Base-by-base conservation (phyloP, 2,113 vertebrate species). In the Ancistrus triradiatus region DNA sequence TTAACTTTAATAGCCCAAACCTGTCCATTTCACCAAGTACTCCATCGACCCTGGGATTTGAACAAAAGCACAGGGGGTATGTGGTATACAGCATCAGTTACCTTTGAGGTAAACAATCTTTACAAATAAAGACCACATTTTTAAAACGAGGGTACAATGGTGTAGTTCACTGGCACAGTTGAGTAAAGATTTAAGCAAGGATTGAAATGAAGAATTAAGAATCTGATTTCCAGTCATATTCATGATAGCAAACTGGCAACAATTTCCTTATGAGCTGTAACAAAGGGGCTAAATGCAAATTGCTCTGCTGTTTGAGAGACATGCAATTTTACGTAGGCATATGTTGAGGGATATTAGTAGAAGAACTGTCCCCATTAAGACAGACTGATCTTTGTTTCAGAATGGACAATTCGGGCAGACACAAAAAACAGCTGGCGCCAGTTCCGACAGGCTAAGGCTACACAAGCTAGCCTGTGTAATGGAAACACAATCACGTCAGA, bases 21-120 rank as follows among this genome's bases (percentile, higher is more conserved):
- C 95, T 83, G 95, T 97, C 95, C 95, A 98, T 85, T 97, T 98
- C 55, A 97, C 94, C 78, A 97, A 86, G 79, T 96, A 98, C 78
- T 96, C 94, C 78, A 95, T 84, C 86, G 89, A 38, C 87, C 93
- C 95, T 98, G 85, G 43, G 86, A 83, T 10, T 68, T 83, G 61
- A 86, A 71, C 52, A 46, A 38, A 35, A 52, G 35, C 50, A 49
- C 38, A 9, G 64, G 24, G 49, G 38, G 38, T 25, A 17, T 38
- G 7, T 3, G 7, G 56, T 17, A 9, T 18, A 11, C 7, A 57
- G 10, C 10, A 43, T 25, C 24, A 55, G 1, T 24, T 27, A 17
- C 22, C 15, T 31, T 31, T 7, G 7, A 31, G 7, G 27, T 7
- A 3, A 31, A n/a, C n/a, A n/a, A n/a, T n/a, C n/a, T n/a, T n/a